These are phyloP conservation scores for Silurus glanis DNA, from an alignment of 2,113 vertebrate genomes.

Conservation along the genomic window DNA sequence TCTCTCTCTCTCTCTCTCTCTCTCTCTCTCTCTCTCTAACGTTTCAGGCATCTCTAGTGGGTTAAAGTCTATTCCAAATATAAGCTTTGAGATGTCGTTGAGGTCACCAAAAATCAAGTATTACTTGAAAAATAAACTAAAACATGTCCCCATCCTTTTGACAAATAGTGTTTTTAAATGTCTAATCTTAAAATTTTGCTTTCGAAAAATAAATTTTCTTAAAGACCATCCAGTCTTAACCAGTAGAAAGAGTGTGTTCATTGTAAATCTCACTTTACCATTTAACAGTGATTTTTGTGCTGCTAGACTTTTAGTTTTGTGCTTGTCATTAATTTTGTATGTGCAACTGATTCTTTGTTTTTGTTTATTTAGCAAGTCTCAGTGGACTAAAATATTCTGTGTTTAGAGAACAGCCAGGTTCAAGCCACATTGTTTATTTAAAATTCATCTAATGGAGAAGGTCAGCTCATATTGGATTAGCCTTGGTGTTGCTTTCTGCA, in stretches of 20 bases:
- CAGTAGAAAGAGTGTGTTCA: background rate
- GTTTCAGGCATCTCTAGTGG: background rate
- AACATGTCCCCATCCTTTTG: background rate
- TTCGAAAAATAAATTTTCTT: background rate
- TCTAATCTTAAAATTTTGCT: background rate
- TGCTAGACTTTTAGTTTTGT: background rate
- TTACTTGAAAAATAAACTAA: background rate
- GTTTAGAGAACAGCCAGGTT: conserved; percentile 17
- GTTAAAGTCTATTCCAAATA: background rate
- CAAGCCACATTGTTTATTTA: conserved; percentile 29
- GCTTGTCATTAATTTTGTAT: conserved; percentile 3
- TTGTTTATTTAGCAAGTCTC: background rate
- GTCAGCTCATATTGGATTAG: conserved; percentile 42
- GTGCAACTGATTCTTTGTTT: background rate
- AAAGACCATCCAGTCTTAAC: background rate
- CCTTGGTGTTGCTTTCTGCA: conserved; percentile 35
- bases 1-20: background rate
- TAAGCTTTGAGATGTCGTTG: background rate
- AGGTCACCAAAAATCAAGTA: background rate
- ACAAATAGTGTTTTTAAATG: background rate
- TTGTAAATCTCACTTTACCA: background rate
- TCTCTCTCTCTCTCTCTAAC: background rate
- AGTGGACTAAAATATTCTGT: background rate
- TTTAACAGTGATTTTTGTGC: background rate
- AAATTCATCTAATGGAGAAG: conserved; percentile 45